Evolutionary conservation across 2,888 invertebrate genomes (phyloP), one percentile per base, ranked within the genome.

Genomic region (Drosophila prostipennis): DNA sequence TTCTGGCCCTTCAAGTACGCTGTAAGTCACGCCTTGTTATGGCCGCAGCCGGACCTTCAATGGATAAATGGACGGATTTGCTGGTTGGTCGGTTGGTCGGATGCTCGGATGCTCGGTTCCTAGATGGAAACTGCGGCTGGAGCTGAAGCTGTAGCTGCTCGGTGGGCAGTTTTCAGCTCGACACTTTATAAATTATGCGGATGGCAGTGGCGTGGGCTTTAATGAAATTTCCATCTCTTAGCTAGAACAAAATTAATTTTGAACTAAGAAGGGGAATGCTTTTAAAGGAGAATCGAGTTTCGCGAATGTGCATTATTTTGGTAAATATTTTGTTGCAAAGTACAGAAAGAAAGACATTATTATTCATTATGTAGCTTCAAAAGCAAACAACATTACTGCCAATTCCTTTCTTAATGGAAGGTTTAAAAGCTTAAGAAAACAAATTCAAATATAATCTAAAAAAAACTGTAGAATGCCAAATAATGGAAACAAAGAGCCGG

Each of bases 161-260:
- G 40, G 43, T 46, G 60, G 52, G 58, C 73, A 61, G 55, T 80
- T 64, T 76, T 67, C 76, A 69, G 74, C 87, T 87, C 81, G 81
- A 86, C 80, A 81, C 80, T 81, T 83, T 78, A 83, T 87, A 81
- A 83, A 81, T 81, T 81, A 84, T 76, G 76, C 39, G 84, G 29
- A 51, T 55, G 58, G 54, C 43, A 49, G 36, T 29, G 68, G 67
- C 65, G 59, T 68, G 65, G 77, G 82, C 79, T 76, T 74, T 81
- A 80, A 85, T 80, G 79, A 81, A 81, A 84, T 84, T 81, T 68
- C 64, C 73, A 67, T 67, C 68, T 63, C 48, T 40, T 54, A 32
- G 40, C 68, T 46, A 16, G 26, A 39, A 39, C 46, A 19, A 14
- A 67, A 65, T 65, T 65, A 46, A 46, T 65, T 54, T 40, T 29